A percentile compares a stretch with the other conserved stretches of the same genome.
phyloP scores from a whole-genome alignment of 2,113 vertebrate genomes.

The Amazona vittata region DNA sequence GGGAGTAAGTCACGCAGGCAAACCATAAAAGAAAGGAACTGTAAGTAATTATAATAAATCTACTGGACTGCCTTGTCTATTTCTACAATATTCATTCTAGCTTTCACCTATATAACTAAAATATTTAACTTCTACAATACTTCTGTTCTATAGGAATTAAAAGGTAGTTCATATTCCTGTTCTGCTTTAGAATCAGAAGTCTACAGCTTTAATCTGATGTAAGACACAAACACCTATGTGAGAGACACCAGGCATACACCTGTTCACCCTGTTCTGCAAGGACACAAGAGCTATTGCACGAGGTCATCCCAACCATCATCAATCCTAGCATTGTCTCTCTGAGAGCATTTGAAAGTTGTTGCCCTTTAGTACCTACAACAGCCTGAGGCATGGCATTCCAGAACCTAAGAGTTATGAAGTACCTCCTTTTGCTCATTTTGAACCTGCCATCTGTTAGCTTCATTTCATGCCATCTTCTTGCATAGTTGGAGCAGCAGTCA shows the following conservation, averaged over 20 bases:
- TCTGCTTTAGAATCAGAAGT: not conserved
- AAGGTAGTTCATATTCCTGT: not conserved
- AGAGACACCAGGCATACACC: not conserved
- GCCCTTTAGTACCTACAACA: not conserved
- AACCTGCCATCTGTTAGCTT: not conserved
- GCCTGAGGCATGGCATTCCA: rapidly evolving
- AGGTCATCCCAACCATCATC: not conserved
- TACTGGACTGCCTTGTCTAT: not conserved
- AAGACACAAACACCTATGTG: not conserved
- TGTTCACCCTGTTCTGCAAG: not conserved
- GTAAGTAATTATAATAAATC: not conserved
- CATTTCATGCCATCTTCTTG: not conserved
- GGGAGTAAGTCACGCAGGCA: not conserved
- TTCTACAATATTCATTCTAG: not conserved
- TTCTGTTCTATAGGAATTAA: not conserved
- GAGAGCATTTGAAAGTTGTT: not conserved
- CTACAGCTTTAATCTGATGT: not conserved
- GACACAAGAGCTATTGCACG: rapidly evolving
- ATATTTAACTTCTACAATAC: not conserved
- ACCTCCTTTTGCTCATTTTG: not conserved
- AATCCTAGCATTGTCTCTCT: not conserved
- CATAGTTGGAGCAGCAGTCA: not conserved
- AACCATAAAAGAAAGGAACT: not conserved
- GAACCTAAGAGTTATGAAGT: not conserved
- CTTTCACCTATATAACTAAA: not conserved